Conservation (phyloP, 1,140 invertebrate genomes). For the fruit fly (Drosophila melanogaster) region DNA sequence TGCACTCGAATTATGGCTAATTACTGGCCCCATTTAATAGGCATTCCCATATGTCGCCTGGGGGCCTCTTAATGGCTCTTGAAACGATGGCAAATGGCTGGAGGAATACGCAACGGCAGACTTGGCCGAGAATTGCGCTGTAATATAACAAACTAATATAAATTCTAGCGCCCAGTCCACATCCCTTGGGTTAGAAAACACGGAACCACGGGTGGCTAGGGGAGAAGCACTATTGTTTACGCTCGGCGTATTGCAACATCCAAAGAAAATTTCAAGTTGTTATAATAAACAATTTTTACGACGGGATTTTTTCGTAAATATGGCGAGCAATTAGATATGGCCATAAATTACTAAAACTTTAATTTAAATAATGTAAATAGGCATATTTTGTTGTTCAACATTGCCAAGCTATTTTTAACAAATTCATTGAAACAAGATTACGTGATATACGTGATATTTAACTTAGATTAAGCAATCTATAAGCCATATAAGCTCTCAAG, state of each 20-base stretch:
- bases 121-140: constrained; percentile 18
- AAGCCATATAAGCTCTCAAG: no score
- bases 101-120: constrained; percentile 8
- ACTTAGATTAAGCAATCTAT: no score
- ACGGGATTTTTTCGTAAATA: not conserved
- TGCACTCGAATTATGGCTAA: constrained; percentile 68
- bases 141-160: constrained; percentile 41
- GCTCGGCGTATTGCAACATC: constrained; percentile 25
- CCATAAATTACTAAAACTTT: constrained; percentile 3
- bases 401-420: no score
- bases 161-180: constrained; percentile 24
- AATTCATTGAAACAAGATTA: constrained; percentile 5
- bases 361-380: constrained; percentile 13
- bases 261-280: constrained; percentile 5
- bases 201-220: constrained; percentile 5
- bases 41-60: constrained; percentile 56
- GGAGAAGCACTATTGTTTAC: constrained; percentile 17
- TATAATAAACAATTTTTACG: constrained; percentile 28
- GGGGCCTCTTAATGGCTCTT: constrained; percentile 29
- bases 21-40: constrained; percentile 70
- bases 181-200: constrained; percentile 8
- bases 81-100: constrained; percentile 37
- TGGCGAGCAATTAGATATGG: not conserved
- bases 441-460: not conserved
- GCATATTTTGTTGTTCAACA: not conserved